phyloP scores from a whole-genome alignment of 2,888 invertebrate species.

The Ethmia dodecea region DNA sequence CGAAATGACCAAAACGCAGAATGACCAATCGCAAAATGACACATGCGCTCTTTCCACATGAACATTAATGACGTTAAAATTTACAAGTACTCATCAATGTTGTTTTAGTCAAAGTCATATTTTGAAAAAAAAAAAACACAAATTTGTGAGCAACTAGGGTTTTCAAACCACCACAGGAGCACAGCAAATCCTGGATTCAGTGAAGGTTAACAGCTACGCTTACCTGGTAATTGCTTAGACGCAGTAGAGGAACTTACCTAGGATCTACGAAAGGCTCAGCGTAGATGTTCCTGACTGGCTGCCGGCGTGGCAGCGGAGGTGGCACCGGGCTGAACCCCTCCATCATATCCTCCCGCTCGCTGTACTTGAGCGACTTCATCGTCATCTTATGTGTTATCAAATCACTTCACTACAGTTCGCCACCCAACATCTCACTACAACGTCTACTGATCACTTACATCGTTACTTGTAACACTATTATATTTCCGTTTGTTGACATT shows the following conservation, averaged over 20 bases:
- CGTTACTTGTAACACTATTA: constrained; percentile 33
- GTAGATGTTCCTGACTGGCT: constrained; percentile 80
- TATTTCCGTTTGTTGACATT: constrained; percentile 37
- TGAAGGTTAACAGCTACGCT: too few relatives aligned
- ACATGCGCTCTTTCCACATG: too few relatives aligned
- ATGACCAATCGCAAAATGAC: too few relatives aligned
- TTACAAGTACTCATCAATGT: too few relatives aligned
- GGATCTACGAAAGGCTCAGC: constrained; percentile 81
- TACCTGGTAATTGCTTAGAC: too few relatives aligned
- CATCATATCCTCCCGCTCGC: constrained; percentile 75
- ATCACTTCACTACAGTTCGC: constrained; percentile 60
- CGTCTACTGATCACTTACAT: constrained; percentile 60
- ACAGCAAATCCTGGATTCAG: too few relatives aligned
- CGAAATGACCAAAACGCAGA: too few relatives aligned
- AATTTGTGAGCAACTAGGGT: too few relatives aligned
- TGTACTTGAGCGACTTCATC: constrained; percentile 79
- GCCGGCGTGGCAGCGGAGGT: constrained; percentile 80
- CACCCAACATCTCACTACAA: constrained; percentile 54
- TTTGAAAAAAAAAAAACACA: too few relatives aligned
- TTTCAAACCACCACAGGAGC: too few relatives aligned
- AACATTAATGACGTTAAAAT: too few relatives aligned
- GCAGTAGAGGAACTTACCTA: constrained; percentile 62
- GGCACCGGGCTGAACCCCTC: constrained; percentile 77
- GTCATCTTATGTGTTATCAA: constrained; percentile 66
- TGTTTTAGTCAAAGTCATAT: too few relatives aligned